Evolutionary conservation across 1,140 invertebrate genomes (phyloP).

Genomic region (Zaprionus africanus): DNA sequence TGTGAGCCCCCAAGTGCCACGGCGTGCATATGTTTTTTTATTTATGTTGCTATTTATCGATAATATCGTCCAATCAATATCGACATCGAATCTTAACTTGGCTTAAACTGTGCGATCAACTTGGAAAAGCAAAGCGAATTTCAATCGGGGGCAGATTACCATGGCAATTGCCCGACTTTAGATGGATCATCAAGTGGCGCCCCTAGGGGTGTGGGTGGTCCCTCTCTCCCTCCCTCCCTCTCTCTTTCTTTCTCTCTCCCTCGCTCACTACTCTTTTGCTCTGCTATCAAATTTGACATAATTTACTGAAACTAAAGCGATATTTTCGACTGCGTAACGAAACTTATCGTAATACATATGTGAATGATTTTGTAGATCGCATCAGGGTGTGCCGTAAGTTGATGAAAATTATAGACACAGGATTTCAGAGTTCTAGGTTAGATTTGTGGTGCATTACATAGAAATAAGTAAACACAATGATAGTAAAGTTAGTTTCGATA

Average conservation of each 20-base stretch:
- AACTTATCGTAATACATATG: conserved; percentile 3
- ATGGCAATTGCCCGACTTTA: conserved; percentile 25
- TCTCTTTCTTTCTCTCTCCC: too few species aligned
- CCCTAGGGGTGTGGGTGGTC: not conserved
- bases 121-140: conserved; percentile 25
- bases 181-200: conserved; percentile 14
- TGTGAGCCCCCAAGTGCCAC: conserved; percentile 1
- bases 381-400: not conserved
- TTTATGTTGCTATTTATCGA: not conserved
- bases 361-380: not conserved
- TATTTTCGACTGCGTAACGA: not conserved
- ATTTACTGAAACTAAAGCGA: not conserved
- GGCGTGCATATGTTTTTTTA: conserved; percentile 5
- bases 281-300: not conserved
- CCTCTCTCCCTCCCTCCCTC: not conserved
- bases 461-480: too few species aligned
- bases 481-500: too few species aligned
- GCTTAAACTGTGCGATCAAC: conserved; percentile 32
- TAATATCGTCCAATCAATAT: conserved; percentile 20
- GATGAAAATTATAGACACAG: not conserved
- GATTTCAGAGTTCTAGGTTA: too few species aligned
- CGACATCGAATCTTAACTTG: conserved; percentile 12
- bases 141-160: not conserved
- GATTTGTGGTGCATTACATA: too few species aligned
- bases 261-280: not conserved